Evolutionary conservation across 2,113 vertebrate genomes (phyloP).

Genomic region (Tragelaphus strepsiceros): DNA sequence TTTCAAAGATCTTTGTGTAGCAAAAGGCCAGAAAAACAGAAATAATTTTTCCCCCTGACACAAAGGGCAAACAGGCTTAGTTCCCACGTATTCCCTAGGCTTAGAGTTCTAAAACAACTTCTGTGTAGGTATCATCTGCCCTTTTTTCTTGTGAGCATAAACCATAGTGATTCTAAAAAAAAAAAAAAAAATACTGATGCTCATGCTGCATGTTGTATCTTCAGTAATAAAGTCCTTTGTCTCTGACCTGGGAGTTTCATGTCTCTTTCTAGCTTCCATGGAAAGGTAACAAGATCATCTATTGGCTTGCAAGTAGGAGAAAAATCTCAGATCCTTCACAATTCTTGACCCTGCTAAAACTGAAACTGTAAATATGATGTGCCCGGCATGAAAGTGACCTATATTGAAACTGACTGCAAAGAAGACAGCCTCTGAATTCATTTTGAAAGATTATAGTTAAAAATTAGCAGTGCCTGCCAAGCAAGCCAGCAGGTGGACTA

Average conservation of each 20-base stretch:
- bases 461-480: neutral
- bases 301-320: neutral
- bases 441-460: slow-evolving; percentile 7
- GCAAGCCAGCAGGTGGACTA: neutral
- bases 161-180: neutral
- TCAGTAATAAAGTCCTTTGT: neutral
- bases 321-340: neutral
- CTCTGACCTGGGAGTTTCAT: neutral
- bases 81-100: neutral
- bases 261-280: neutral
- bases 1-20: neutral
- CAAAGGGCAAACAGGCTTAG: neutral
- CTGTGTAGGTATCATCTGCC: neutral
- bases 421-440: neutral
- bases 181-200: neutral
- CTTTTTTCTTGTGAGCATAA: neutral
- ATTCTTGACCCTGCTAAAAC: neutral
- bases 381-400: neutral
- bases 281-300: neutral
- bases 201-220: neutral
- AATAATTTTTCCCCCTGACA: neutral
- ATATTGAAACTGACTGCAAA: neutral
- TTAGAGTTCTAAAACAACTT: neutral
- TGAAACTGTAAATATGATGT: neutral
- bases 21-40: neutral